phyloP scores from a whole-genome alignment of 2,797 vertebrate species.

The Spinibarbus caldwelli region DNA sequence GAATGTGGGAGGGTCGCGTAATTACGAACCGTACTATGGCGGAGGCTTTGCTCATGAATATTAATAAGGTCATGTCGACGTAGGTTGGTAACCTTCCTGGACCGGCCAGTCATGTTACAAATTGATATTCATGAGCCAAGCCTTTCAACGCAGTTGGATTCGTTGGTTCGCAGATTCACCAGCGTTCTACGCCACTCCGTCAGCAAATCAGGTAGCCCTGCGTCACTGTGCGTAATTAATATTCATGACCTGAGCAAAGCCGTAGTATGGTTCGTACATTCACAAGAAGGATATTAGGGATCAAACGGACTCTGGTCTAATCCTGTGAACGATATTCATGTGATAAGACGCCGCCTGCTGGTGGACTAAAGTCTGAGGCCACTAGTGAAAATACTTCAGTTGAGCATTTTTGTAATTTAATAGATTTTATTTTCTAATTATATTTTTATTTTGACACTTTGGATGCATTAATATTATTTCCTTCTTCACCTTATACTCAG shows the following conservation, averaged over 20 bases:
- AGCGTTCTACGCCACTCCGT: neutral
- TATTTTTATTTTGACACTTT: neutral
- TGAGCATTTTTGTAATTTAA: neutral
- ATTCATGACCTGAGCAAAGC: constrained; percentile 7
- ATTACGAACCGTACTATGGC: constrained; percentile 29
- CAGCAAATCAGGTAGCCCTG: neutral
- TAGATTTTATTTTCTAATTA: neutral
- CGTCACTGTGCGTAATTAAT: constrained; percentile 24
- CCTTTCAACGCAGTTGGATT: neutral
- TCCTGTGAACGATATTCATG: neutral
- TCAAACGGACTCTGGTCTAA: neutral
- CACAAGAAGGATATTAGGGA: neutral
- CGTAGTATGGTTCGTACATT: constrained; percentile 23
- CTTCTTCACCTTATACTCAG: neutral
- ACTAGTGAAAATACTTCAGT: neutral
- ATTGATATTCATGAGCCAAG: constrained; percentile 13
- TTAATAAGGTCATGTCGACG: constrained; percentile 31
- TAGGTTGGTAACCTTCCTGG: neutral
- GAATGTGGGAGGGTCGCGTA: constrained; percentile 47
- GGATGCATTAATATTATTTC: neutral
- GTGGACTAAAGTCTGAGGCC: neutral
- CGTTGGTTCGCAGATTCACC: neutral
- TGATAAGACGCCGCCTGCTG: neutral
- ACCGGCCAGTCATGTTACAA: neutral
- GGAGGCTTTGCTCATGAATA: neutral